phyloP scores from a whole-genome alignment of 2,888 invertebrate species.

The Julus scandinavius region DNA sequence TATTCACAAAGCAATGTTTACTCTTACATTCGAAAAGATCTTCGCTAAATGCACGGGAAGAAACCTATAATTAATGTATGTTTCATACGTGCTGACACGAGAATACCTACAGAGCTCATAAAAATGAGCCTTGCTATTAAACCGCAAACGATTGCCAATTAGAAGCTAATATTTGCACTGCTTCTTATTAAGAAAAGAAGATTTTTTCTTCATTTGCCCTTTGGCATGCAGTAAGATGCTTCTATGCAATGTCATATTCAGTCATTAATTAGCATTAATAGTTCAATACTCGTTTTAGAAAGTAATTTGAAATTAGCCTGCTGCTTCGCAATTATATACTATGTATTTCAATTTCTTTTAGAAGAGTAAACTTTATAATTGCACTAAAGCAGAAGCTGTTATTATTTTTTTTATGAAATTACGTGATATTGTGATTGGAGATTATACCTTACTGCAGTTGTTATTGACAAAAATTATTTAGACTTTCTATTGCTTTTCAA shows the following conservation, averaged over 20 bases:
- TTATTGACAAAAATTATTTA: too few species aligned
- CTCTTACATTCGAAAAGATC: not conserved
- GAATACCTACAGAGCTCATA: not conserved
- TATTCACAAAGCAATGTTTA: not conserved
- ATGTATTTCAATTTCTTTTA: too few species aligned
- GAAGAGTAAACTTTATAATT: too few species aligned
- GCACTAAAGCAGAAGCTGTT: too few species aligned
- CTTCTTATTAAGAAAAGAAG: not conserved
- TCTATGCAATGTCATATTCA: not conserved
- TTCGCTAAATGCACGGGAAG: not conserved
- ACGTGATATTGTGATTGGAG: too few species aligned
- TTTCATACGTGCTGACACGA: not conserved
- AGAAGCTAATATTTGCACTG: not conserved
- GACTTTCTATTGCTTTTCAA: too few species aligned
- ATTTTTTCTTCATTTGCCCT: not conserved
- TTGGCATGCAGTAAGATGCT: not conserved
- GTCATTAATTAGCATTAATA: not conserved
- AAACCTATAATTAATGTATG: not conserved
- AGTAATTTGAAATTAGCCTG: not conserved
- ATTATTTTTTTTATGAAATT: too few species aligned
- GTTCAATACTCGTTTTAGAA: not conserved
- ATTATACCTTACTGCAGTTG: too few species aligned
- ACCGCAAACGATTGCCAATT: slow-evolving; percentile 14
- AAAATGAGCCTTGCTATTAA: not conserved
- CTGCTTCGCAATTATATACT: too few species aligned